Evolutionary conservation across 2,797 vertebrate species (phyloP), one percentile per base, ranked within the genome.

Genomic region (Arremon aurantiirostris): DNA sequence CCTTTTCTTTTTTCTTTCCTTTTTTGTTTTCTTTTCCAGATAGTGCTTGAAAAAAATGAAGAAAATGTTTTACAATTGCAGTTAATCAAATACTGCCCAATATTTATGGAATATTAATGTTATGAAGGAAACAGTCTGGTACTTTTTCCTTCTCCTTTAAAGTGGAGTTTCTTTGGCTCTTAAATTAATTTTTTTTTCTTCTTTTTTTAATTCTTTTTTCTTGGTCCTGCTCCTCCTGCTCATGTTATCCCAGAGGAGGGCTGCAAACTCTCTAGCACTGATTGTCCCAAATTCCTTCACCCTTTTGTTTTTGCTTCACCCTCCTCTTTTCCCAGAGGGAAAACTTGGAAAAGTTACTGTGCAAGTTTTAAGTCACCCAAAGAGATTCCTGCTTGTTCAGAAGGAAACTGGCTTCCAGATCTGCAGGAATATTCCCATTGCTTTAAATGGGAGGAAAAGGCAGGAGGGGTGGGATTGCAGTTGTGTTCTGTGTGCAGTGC

Each of bases 71-170:
- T 75, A 72, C 69, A 87, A 28, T 78, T 94, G 59, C 61, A 94
- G 61, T 87, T 86, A 61, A 75, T 89, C 69, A 86, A 61, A 55
- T 75, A 37, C 93, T 95, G 68, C 76, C 83, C 52, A 46, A 4
- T 96, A 91, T 91, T 88, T 94, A 95, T 76, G 71, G 53, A 91
- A 73, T 93, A 71, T 47, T 94, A 81, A 49, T 65, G 42, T 70
- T 77, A 88, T 14, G 72, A 92, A 95, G 92, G 94, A 94, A 95
- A 91, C 22, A 79, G 81, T 95, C 88, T 82, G 94, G 88, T 93
- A 95, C 84, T 94, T 90, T 56, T 93, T 94, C 93, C 86, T 89
- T 95, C n/a, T 73, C 52, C 89, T 61, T 73, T 39, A 24, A 73
- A 89, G 42, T 60, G 41, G 91, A 44, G 56, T 53, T 93, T 82